Base-by-base conservation (phyloP, 2,888 invertebrate species). In the Dryobota labecula region DNA sequence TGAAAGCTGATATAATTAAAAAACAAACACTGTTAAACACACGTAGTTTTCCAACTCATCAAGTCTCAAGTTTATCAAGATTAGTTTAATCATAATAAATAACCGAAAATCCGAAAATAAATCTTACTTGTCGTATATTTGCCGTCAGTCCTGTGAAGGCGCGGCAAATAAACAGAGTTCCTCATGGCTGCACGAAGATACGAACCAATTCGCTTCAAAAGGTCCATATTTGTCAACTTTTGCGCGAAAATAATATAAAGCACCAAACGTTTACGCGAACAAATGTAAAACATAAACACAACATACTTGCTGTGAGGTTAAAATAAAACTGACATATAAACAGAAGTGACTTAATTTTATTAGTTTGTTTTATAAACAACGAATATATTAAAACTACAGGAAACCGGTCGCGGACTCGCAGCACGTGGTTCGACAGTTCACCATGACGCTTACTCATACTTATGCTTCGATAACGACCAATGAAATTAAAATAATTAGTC, bases 101-200 rank as follows among this genome's bases (percentile, higher is more conserved):
- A 20, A 68, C 11, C 9, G 15, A 38, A 68, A 54, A 68, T 38
- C 30, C 20, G 13, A 53, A 64, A 69, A 49, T 72, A 82, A 82
- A 66, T 77, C 92, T 92, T 90, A 93, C 93, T 88, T 86, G 88
- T 86, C 13, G 85, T 87, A 83, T 90, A 90, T 80, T 83, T 75
- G 73, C 83, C 66, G 33, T 80, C 70, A 62, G 66, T 78, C 38
- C 79, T 73, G 49, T 80, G 80, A 61, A 83, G 64, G 71, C 82
- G 88, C 53, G 87, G 80, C 38, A 87, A 82, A 70, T 82, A 85
- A 53, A 87, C 65, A 73, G 86, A 86, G 43, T 83, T 86, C 43
- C 77, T 70, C 60, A 89, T 69, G 38, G 82, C 75, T 62, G 70
- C 76, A 70, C 76, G 79, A 18, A 86, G 54, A 56, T 78, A 83